Conservation (phyloP, 2,888 invertebrate species). For the Saturnia pavonia region DNA sequence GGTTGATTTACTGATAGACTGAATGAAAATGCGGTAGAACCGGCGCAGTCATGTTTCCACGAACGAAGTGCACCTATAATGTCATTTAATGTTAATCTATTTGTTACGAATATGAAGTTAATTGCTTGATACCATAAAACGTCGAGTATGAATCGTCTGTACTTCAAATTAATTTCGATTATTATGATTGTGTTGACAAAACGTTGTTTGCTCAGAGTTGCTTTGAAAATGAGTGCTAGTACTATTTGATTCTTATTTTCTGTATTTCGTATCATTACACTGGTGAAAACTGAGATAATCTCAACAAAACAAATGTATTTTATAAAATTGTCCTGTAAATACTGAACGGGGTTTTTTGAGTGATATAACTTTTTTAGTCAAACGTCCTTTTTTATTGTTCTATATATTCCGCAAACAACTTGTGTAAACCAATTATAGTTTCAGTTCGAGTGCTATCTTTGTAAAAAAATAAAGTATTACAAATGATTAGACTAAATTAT, state of each 20-base stretch:
- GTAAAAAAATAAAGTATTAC: no score
- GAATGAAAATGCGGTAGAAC: constrained; percentile 1
- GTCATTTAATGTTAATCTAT: not conserved
- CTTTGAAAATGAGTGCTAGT: not conserved
- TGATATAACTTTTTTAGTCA: no score
- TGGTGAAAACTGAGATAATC: not conserved
- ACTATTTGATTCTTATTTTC: not conserved
- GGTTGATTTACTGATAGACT: not conserved
- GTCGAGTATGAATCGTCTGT: not conserved
- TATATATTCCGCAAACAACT: no score
- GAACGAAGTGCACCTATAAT: not conserved
- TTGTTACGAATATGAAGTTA: constrained; percentile 1
- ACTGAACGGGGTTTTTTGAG: no score
- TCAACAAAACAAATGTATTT: not conserved
- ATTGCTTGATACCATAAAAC: not conserved
- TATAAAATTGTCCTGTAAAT: not conserved
- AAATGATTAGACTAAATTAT: no score
- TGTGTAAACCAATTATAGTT: not conserved
- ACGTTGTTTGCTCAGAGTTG: not conserved
- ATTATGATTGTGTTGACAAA: not conserved
- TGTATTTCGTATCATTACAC: not conserved
- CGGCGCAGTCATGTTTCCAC: not conserved
- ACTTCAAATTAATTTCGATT: not conserved
- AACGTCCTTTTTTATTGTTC: no score
- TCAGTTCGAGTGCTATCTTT: no score